Evolutionary conservation across 2,797 vertebrate genomes (phyloP).

Genomic region (Channa striata): DNA sequence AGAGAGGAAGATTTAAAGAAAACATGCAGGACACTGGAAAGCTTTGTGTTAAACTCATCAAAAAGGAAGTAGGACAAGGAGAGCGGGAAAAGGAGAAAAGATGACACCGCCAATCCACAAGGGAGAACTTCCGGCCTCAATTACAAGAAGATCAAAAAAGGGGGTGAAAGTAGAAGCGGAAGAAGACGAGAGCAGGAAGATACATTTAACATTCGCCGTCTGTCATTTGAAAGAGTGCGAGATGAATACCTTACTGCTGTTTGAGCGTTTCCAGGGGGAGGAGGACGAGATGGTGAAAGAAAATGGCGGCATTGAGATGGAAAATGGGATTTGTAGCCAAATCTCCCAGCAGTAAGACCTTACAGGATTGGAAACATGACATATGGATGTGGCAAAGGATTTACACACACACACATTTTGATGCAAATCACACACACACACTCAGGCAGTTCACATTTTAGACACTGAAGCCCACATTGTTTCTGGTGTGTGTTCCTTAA

Average conservation of each 20-base stretch:
- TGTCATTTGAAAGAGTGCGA: conserved; percentile 26
- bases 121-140: conserved; percentile 36
- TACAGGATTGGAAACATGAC: conserved; percentile 32
- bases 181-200: conserved; percentile 4
- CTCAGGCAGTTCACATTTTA: neutral
- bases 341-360: conserved; percentile 17
- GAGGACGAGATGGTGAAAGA: conserved; percentile 2
- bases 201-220: conserved; percentile 41
- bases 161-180: conserved; percentile 16
- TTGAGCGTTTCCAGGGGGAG: conserved; percentile 16
- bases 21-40: conserved; percentile 15
- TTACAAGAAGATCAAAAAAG: conserved; percentile 34
- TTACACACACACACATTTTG: conserved; percentile 2
- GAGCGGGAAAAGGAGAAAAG: neutral
- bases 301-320: conserved; percentile 32
- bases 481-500: no score
- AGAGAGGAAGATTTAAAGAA: conserved; percentile 12
- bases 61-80: conserved; percentile 25
- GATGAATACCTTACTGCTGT: conserved; percentile 36
- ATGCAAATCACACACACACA: neutral
- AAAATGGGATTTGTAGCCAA: conserved; percentile 46
- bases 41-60: conserved; percentile 42
- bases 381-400: conserved; percentile 20
- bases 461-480: no score
- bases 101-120: conserved; percentile 33